Base-by-base conservation (phyloP, 2,797 vertebrate species). In the Selene dorsalis region DNA sequence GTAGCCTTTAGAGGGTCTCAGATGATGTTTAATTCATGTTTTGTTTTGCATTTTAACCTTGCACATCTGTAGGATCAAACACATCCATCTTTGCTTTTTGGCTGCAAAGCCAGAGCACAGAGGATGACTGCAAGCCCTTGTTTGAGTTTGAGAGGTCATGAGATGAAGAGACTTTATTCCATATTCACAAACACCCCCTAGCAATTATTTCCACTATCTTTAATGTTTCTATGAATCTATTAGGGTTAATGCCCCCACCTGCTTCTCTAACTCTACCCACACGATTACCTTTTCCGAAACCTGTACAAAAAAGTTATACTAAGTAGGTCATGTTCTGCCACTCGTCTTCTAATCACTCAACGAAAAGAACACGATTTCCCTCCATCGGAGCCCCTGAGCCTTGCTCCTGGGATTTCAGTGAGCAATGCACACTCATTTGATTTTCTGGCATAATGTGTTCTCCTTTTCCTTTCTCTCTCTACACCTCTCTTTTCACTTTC, bases 271-370 rank as follows among this genome's bases (percentile, higher is more conserved):
- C 82, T 79, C 66, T 69, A 70, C 57, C 65, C 47, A 55, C 59
- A 71, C 41, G 47, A 80, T 52, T 83, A 79, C 75, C 78, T 79
- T 87, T 92, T 82, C 58, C 62, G 28, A 83, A 89, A 89, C 83
- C 85, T 80, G 74, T 78, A 80, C 62, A 86, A 87, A 87, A 92
- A 93, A 92, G 88, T 94, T 92, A 2, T 48, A 87, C 86, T 92
- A 94, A 94, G 93, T 95, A 95, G 94, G 94, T 95, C 94, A 95
- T 93, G 91, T 94, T 93, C 90, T 93, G 89, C 91, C 89, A 90
- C 91, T 93, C 82, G 88, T 92, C 92, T 92, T 92, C 87, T 94
- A 94, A 94, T 94, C 94, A 93, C 90, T 94, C 90, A 87, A 87
- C 73, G 83, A 87, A 85, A 88, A 89, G 89, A 91, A 87, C 90